A percentile compares a stretch with the other conserved stretches of the same genome.
Conservation (phyloP, 1,140 invertebrate species). For the Marisa cornuarietis region DNA sequence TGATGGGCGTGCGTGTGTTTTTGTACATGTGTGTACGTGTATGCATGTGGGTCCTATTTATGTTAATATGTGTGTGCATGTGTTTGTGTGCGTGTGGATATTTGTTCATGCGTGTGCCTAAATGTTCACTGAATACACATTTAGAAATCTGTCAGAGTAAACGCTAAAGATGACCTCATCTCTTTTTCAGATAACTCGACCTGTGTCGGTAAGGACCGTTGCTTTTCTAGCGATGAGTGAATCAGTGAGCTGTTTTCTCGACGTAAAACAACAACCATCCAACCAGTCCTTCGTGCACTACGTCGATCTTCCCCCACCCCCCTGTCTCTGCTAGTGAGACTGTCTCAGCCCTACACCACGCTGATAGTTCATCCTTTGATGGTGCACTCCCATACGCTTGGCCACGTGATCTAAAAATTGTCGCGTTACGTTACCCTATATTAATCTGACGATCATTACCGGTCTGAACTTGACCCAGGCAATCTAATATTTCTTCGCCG, state of each 20-base stretch:
- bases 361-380: too few species aligned
- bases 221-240: not conserved
- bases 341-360: too few species aligned
- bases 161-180: not conserved
- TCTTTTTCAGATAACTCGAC: too few species aligned
- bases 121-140: not conserved
- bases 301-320: not conserved
- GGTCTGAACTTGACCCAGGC: too few species aligned
- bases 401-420: too few species aligned
- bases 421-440: too few species aligned
- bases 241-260: too few species aligned
- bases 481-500: too few species aligned
- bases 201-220: not conserved
- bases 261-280: not conserved
- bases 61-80: not conserved
- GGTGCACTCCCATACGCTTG: too few species aligned
- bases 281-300: not conserved
- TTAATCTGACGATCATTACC: too few species aligned
- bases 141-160: not conserved
- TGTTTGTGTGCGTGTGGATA: not conserved
- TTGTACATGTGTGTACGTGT: constrained; percentile 1
- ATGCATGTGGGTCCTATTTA: not conserved
- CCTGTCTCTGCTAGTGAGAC: too few species aligned
- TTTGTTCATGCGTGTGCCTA: not conserved
- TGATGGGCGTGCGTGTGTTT: too few species aligned